A percentile compares a stretch with the other conserved stretches of the same genome.
phyloP scores from a whole-genome alignment of 2,888 invertebrate genomes.

The Calameuta pallipes region DNA sequence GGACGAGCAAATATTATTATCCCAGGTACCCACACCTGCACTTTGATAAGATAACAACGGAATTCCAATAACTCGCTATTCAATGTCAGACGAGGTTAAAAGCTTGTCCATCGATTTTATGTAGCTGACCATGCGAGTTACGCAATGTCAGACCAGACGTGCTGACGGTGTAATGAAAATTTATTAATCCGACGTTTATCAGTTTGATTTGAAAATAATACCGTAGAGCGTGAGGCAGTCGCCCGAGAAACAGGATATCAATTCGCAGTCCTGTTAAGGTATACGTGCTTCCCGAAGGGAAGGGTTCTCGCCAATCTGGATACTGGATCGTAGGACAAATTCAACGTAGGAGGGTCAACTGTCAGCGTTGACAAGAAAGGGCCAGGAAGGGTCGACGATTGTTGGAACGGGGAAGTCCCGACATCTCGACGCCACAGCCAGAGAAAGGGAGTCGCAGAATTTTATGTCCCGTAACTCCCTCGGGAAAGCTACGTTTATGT shows the following conservation, averaged over 20 bases:
- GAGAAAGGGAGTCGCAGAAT: constrained; percentile 54
- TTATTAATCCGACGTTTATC: not conserved
- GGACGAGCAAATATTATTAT: not conserved
- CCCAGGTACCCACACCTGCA: not conserved
- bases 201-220: not conserved
- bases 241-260: not conserved
- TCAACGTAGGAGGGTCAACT: constrained; percentile 53
- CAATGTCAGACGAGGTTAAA: not conserved
- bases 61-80: not conserved
- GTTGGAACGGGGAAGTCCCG: constrained; percentile 48
- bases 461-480: constrained; percentile 65
- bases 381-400: constrained; percentile 25
- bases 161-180: not conserved
- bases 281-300: not conserved
- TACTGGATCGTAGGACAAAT: constrained; percentile 1
- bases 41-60: not conserved
- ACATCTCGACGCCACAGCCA: constrained; percentile 61
- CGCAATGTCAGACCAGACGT: not conserved
- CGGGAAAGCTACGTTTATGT: constrained; percentile 59
- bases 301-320: constrained; percentile 3
- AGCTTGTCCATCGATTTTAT: not conserved
- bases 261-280: not conserved
- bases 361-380: constrained; percentile 51
- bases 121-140: not conserved
- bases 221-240: not conserved